Evolutionary conservation across 2,797 vertebrate genomes (phyloP).

Genomic region (Arremon brunneinucha): DNA sequence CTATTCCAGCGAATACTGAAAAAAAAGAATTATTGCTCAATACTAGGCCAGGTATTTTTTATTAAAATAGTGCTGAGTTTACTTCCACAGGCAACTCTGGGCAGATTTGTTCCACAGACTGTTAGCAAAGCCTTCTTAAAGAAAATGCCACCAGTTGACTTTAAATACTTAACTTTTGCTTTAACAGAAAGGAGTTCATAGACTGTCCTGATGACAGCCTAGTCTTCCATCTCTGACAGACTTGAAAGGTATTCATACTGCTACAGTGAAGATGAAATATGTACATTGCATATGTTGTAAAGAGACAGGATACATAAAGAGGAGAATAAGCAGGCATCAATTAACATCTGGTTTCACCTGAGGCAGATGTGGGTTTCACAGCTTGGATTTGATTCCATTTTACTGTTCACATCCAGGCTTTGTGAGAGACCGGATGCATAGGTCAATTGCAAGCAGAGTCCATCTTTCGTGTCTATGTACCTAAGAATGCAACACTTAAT

Average conservation of each 20-base stretch:
- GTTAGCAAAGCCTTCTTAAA: neutral
- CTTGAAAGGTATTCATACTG: neutral
- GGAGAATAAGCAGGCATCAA: neutral
- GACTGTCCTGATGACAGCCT: neutral
- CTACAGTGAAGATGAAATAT: neutral
- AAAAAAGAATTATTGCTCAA: neutral
- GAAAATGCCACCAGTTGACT: neutral
- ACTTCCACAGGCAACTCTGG: neutral
- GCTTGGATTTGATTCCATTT: neutral
- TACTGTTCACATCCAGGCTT: neutral
- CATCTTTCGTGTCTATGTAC: neutral
- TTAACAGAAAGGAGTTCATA: neutral
- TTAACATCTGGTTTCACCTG: slow-evolving; percentile 14
- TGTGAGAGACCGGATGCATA: neutral
- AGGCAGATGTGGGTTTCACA: neutral
- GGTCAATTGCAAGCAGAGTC: neutral
- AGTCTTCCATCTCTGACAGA: neutral
- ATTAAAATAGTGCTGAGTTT: neutral
- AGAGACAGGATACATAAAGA: neutral
- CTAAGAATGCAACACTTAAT: neutral
- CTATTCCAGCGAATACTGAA: neutral
- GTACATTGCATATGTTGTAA: neutral
- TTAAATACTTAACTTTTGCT: neutral
- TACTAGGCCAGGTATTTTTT: neutral
- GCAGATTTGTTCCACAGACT: neutral